A percentile compares a stretch with the other conserved stretches of the same genome.
phyloP scores from a whole-genome alignment of 2,797 vertebrate genomes.

The Hybognathus amarus region DNA sequence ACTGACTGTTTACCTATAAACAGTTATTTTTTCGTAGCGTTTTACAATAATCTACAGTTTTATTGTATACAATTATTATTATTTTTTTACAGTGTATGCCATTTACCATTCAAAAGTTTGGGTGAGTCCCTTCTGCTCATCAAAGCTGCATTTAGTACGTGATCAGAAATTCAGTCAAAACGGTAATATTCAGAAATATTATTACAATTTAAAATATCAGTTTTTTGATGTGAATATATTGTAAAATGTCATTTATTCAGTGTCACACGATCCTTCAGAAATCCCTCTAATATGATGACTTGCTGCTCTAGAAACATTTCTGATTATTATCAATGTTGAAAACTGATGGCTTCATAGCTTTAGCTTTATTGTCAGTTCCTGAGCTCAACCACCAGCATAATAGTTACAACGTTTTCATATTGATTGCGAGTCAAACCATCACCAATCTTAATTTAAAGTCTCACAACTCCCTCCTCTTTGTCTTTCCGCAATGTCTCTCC shows the following conservation, averaged over 20 bases:
- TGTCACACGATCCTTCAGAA: not conserved
- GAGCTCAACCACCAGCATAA: not conserved
- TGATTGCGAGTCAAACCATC: slow-evolving; percentile 9
- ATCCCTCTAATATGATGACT: not conserved
- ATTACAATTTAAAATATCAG: not conserved
- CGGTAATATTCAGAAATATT: not conserved
- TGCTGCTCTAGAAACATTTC: not conserved
- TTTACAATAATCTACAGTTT: not conserved
- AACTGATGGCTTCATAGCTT: not conserved
- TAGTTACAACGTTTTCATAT: not conserved
- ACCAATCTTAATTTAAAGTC: not conserved
- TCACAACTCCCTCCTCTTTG: slow-evolving; percentile 32
- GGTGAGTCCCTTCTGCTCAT: not conserved
- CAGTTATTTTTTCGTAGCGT: no score
- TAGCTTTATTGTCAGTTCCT: not conserved
- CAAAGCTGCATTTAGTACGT: not conserved
- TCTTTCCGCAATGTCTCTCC: slow-evolving; percentile 27
- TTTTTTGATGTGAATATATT: not conserved
- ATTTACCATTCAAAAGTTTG: not conserved
- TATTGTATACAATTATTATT: no score
- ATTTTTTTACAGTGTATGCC: not conserved
- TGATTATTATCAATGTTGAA: not conserved
- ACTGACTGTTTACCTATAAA: no score
- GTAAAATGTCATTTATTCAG: no score
- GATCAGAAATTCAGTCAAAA: not conserved